These are phyloP conservation scores for Trissolcus basalis DNA, from an alignment of 1,140 invertebrate species.

Conservation along the genomic window DNA sequence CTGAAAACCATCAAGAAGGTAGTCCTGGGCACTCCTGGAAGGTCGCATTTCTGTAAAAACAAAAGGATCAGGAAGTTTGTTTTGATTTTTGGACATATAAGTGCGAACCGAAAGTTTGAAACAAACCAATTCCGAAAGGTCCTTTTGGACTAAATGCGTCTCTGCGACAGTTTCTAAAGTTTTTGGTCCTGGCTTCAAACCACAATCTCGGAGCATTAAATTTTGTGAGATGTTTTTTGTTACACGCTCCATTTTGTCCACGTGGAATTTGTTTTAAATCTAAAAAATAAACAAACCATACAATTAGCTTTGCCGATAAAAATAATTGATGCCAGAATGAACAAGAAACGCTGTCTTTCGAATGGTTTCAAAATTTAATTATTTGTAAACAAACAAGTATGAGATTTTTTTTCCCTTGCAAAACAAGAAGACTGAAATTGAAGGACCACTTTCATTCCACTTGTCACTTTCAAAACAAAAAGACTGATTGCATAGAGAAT, in stretches of 20 bases:
- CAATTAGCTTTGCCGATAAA: too few species aligned
- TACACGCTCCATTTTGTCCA: conserved; percentile 63
- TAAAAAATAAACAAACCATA: too few species aligned
- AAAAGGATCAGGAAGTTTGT: too few species aligned
- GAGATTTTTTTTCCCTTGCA: too few species aligned
- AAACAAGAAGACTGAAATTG: neutral
- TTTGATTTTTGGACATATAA: too few species aligned
- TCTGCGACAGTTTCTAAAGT: conserved; percentile 76
- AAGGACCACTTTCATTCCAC: neutral
- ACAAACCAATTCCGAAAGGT: conserved; percentile 76
- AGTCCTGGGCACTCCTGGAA: conserved; percentile 84
- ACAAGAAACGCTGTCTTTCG: too few species aligned
- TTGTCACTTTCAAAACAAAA: too few species aligned
- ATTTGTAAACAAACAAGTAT: too few species aligned
- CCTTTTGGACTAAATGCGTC: conserved; percentile 75
- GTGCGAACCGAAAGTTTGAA: neutral
- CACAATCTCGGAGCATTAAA: conserved; percentile 69
- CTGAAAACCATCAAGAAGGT: conserved; percentile 92
- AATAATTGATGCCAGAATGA: too few species aligned
- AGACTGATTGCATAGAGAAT: too few species aligned
- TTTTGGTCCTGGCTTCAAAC: conserved; percentile 66
- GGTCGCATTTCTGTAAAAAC: conserved; percentile 81
- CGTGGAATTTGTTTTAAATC: too few species aligned
- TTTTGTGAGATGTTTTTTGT: conserved; percentile 69
- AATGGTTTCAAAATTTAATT: too few species aligned